Conservation (phyloP, 2,888 invertebrate genomes). For the Mellilla xanthometata region DNA sequence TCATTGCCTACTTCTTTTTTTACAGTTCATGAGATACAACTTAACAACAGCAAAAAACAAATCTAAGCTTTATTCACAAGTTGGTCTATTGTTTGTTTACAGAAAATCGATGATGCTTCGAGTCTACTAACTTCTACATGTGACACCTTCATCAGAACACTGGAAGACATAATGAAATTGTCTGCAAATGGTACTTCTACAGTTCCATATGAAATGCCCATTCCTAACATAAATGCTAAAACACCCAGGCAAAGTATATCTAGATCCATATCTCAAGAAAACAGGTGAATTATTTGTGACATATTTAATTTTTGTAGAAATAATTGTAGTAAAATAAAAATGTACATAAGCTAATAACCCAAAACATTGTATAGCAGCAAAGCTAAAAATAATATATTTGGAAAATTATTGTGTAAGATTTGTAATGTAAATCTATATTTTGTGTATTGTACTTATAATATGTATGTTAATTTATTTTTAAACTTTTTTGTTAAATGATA, state of each 20-base stretch:
- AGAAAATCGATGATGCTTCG: constrained; percentile 89
- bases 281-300: constrained; percentile 59
- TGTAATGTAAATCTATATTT: not conserved
- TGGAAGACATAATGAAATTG: constrained; percentile 90
- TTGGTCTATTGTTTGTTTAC: constrained; percentile 48
- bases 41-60: no score
- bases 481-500: no score
- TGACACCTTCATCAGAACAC: constrained; percentile 91
- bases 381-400: not conserved
- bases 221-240: constrained; percentile 54
- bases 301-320: not conserved
- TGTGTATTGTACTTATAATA: not conserved
- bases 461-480: not conserved
- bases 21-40: no score
- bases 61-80: no score
- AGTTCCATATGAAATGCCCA: constrained; percentile 60
- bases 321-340: constrained; percentile 4
- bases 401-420: constrained; percentile 1
- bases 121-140: constrained; percentile 89
- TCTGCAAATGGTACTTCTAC: constrained; percentile 57
- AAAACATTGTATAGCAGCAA: constrained; percentile 3
- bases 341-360: constrained; percentile 4
- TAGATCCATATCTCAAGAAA: constrained; percentile 71
- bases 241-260: constrained; percentile 57
- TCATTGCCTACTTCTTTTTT: no score